Base-by-base conservation (phyloP, 2,888 invertebrate genomes). In the Chorisops tibialis region DNA sequence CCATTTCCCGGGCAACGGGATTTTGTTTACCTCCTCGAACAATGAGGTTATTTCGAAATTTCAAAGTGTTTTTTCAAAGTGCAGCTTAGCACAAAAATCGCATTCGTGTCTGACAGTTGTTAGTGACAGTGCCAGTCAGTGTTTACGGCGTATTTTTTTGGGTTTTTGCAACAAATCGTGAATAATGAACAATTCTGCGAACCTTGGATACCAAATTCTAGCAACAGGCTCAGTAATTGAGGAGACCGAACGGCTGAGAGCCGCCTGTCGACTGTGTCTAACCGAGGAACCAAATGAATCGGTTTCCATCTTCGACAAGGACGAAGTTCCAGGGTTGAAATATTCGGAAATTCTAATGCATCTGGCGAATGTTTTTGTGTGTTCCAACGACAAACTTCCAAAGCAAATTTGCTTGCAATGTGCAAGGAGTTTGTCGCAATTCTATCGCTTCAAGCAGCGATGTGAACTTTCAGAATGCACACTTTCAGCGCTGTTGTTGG, bases 401-500 rank as follows among this genome's bases (percentile, higher is more conserved):
- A 47, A 59, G 24, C 12, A 21, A 5, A 70, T 74, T 47, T 74
- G 74, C 58, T 61, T 62, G 38, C 19, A 43, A 18, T 74, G 75
- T 64, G 69, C 70, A 49, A 63, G 59, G n/a, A 69, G 66, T 59
- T 63, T 75, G 3, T 63, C 68, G n/a, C 62, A 65, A 11, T 74
- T 72, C 65, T 72, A 71, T 56, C 65, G 66, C n/a, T 75, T 74
- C 47, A 74, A 73, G 65, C 64, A 68, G 51, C 69, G 68, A 66
- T 73, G 73, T 67, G 64, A 70, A 59, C 50, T 37, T 2, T 59
- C 64, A 2, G 18, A 62, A 30, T 41, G 41, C 18, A 51, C 39
- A 19, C 37, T 65, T 18, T 11, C 7, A 9, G 35, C 22, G 43
- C 16, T 60, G 14, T n/a, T 62, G 38, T 41, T 3, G 5, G 3